Evolutionary conservation across 2,888 invertebrate genomes (phyloP), one percentile per base, ranked within the genome.

Genomic region (Caenorhabditis doughertyi): DNA sequence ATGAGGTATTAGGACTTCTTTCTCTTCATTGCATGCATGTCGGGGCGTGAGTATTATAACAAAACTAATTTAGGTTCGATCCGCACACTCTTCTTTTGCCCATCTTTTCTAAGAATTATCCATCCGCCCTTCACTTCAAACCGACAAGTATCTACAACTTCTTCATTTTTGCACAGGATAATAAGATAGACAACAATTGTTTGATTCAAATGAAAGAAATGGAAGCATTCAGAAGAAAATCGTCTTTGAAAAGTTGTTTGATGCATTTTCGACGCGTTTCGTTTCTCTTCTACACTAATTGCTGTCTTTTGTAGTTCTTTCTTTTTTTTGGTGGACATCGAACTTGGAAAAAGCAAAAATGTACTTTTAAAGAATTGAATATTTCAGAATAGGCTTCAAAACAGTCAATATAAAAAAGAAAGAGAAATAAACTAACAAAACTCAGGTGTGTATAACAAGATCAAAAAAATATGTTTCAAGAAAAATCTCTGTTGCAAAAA

Each of bases 101-200:
- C 32, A n/a, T 39, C 25, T 89, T 67, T 80, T 81, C 87, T 53
- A 18, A 87, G 67, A 89, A 90, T 44, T 79, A 86, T 74, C n/a
- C n/a, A n/a, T n/a, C 51, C 65, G 32, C 51, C 4, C 44, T 47
- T 18, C n/a, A 5, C 42, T 3, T 3, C 42, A 42, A 7, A 5
- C 35, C 47, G 42, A 13, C 58, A 32, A 32, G 56, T 32, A 56
- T 44, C 47, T 8, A 39, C 58, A 13, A 21, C 11, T 44, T 65
- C 47, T 29, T 65, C 64, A 65, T 65, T 51, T 47, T 18, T 47
- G 44, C 51, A 23, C 49, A 49, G 49, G 49, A 64, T 64, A 64
- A 64, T 64, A 55, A 18, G 18, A 25, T 64, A 1, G 29, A 27
- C 27, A 27, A 32, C 2, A 53, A 49, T 23, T 42, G 42, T 13